Evolutionary conservation across 2,888 invertebrate genomes (phyloP), one percentile per base, ranked within the genome.

Genomic region (Therioaphis trifolii): DNA sequence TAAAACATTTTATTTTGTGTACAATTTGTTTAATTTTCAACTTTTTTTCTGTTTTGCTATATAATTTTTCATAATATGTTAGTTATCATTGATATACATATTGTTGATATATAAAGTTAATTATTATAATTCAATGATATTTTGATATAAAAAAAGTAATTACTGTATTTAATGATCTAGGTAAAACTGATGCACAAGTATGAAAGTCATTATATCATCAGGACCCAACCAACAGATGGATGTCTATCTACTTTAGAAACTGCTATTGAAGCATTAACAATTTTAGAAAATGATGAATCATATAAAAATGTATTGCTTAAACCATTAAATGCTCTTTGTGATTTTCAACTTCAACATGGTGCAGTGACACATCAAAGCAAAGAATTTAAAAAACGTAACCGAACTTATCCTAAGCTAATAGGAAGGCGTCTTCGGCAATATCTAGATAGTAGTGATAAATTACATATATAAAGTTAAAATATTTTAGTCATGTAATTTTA

Each of bases 351-450:
- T 84, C 91, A 94, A 86, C 95, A 97, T 90, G 98, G 98, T 15
- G 97, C 97, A 49, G 96, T 96, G 0, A 94, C 94, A 61, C 97
- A 98, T 89, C 95, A 97, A 87, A 97, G 96, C 86, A 97, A 96
- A 89, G 96, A 97, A 88, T 95, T 93, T 89, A 91, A 94, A 86
- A 92, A 96, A 80, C 94, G 93, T 89, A 94, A 93, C 86, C 93
- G 93, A 87, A 91, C 91, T 86, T 95, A 95, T 90, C 94, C 94
- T 1, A 95, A 95, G 88, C 89, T 93, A 84, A 93, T 95, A 87
- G 95, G 95, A 2, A 94, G 93, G 89, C 90, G 95, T 86, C 90
- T 95, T 61, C 72, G 40, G n/a, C 92, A 92, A 87, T 91, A 91
- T 85, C 89, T 92, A 80, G 63, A 74, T 52, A 7, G 11, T 15